Base-by-base conservation (phyloP, 2,888 invertebrate species). In the Auanema sp. region DNA sequence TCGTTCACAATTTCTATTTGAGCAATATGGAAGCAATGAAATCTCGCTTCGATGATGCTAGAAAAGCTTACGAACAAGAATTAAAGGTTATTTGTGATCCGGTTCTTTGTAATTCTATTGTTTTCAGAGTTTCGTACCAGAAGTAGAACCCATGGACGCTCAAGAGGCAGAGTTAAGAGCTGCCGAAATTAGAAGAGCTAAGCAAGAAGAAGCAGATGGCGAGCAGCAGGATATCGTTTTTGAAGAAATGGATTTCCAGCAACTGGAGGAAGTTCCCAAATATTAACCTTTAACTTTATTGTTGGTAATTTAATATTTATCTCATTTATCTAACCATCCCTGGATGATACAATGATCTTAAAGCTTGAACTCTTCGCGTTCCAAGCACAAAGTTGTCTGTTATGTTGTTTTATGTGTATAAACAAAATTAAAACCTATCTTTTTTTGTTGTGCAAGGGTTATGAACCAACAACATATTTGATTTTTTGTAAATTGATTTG, bases 1-100 rank as follows among this genome's bases (percentile, higher is more conserved):
- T 92, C 86, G 96, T 97, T 0, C 94, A 92, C 85, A 91, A 93
- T 80, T 90, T 92, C 86, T 97, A 97, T 84, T 89, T 91, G 83
- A 88, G 89, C 58, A 89, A 83, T 56, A 50, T 83, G 65, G 74
- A 70, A 10, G 56, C 66, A 1, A 52, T 83, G 64, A 68, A 69
- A 41, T 65, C 62, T 8, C 65, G 67, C 5, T 76, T 78, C 57
- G 75, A 80, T 24, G 61, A 51, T 11, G 72, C 68, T 47, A 60
- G 71, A 68, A 25, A 51, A 1, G 65, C 60, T 44, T 66, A 69
- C 43, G 49, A 63, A 33, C 71, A 75, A 41, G 24, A 62, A 8
- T 60, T 69, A 18, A 56, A 66, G 53, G 66, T 65, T 47, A 54
- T 43, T 23, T 10, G 4, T 21, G 4, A 16, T 18, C 33, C 33